Percentiles rank a stretch among this genome's conserved stretches.
Conservation (phyloP, 2,888 invertebrate genomes). For the Maniola hyperantus region DNA sequence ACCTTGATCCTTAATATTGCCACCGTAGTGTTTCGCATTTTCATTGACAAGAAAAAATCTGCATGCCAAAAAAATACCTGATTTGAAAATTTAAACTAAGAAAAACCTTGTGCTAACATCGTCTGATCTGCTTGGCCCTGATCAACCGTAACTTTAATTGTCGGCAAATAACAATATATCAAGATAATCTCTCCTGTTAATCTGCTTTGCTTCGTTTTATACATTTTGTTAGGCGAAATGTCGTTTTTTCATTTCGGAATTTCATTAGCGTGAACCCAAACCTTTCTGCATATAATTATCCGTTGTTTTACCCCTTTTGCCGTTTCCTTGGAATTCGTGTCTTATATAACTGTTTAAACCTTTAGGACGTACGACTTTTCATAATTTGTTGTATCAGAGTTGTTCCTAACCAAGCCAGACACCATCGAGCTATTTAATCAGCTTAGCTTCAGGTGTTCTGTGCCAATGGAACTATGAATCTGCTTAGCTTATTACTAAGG, state of each 20-base stretch:
- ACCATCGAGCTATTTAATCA: no score
- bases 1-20: background rate
- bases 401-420: no score
- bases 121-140: background rate
- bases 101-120: constrained; percentile 3
- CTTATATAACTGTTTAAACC: no score
- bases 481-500: no score
- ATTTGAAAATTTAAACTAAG: constrained; percentile 9
- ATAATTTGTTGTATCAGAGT: no score
- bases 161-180: constrained; percentile 10
- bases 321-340: no score
- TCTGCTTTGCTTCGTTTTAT: background rate
- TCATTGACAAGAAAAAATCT: background rate
- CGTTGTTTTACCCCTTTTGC: background rate
- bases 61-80: background rate
- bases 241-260: background rate
- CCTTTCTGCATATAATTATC: background rate
- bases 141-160: constrained; percentile 8
- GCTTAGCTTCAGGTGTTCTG: no score
- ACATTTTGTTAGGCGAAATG: background rate
- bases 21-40: background rate
- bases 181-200: background rate
- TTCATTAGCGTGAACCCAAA: background rate
- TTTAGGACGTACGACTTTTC: no score
- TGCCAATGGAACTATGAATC: no score